Evolutionary conservation across 2,797 vertebrate species (phyloP), one percentile per base, ranked within the genome.

Genomic region (Tarsius wallacei): DNA sequence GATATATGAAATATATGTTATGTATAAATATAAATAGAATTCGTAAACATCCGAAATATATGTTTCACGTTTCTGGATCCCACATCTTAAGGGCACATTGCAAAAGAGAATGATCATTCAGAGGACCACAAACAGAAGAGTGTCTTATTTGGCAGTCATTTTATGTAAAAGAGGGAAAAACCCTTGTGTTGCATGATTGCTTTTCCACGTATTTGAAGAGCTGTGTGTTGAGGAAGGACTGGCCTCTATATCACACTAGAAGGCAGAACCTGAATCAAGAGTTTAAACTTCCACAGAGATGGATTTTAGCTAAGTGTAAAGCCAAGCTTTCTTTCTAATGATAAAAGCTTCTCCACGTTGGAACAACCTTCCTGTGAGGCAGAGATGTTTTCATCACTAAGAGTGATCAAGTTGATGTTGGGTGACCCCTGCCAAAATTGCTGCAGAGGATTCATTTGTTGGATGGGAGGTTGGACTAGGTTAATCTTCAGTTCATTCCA

Each of bases 31-130:
- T 63, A 14, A 19, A 47, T 83, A 5, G 66, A 91, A 64, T 89
- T 95, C n/a, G 49, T 33, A 14, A 59, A 7, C n/a, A 57, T 87
- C 22, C 95, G 85, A 90, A 90, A 70, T 92, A 64, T 87, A 14
- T 22, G 33, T 15, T 53, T 88, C 36, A 33, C 42, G n/a, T 91
- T 77, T 93, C 82, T 95, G 73, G 5, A 55, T 55, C 19, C 17
- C 14, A 53, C 31, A 36, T 77, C 93, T 96, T 80, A 82, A 85
- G 28, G 12, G 81, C 12, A 59, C 16, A 26, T 15, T 66, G 10
- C 16, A 92, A 96, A 83, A 90, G 74, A 9, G 15, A 85, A 63
- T 51, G 31, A 12, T 63, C 42, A 26, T 81, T 87, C 68, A 83
- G 53, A 94, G 33, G 14, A 90, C 7, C 10, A 51, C 26, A 81